Percentiles rank a stretch among this genome's conserved stretches.
Conservation (phyloP, 2,113 vertebrate genomes). For the Melanerpes formicivorus region DNA sequence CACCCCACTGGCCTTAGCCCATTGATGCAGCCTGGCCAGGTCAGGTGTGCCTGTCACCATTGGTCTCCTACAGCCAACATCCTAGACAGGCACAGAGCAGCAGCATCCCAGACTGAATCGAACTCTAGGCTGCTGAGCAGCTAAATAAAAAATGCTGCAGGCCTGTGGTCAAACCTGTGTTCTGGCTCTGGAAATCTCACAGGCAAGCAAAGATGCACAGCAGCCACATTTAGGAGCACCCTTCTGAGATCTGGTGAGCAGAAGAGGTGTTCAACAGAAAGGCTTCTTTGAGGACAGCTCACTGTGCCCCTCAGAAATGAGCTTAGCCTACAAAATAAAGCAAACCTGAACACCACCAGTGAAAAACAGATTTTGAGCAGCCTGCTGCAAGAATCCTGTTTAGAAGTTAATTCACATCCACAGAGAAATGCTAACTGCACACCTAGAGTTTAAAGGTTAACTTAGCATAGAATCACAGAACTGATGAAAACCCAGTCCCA, state of each 20-base stretch:
- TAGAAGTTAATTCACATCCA: background rate
- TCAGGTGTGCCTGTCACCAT: no score
- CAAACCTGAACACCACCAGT: background rate
- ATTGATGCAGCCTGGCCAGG: no score
- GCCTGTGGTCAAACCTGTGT: no score
- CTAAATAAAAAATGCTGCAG: no score
- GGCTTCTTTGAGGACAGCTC: background rate
- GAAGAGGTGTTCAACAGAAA: rapidly evolving
- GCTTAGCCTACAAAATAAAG: background rate
- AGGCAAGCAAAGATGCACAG: background rate
- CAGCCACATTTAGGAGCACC: background rate
- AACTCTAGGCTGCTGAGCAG: no score
- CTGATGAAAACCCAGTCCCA: no score
- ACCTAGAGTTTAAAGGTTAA: background rate
- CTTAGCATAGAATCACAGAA: background rate
- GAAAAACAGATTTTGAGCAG: background rate
- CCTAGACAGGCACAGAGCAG: no score
- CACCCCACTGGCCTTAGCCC: no score
- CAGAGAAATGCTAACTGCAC: background rate
- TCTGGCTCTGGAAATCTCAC: background rate
- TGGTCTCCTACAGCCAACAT: no score
- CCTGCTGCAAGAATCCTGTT: background rate
- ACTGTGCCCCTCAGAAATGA: background rate
- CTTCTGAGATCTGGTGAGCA: background rate
- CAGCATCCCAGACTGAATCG: no score